Evolutionary conservation across 2,797 vertebrate genomes (phyloP).

Genomic region (Esox lucius): DNA sequence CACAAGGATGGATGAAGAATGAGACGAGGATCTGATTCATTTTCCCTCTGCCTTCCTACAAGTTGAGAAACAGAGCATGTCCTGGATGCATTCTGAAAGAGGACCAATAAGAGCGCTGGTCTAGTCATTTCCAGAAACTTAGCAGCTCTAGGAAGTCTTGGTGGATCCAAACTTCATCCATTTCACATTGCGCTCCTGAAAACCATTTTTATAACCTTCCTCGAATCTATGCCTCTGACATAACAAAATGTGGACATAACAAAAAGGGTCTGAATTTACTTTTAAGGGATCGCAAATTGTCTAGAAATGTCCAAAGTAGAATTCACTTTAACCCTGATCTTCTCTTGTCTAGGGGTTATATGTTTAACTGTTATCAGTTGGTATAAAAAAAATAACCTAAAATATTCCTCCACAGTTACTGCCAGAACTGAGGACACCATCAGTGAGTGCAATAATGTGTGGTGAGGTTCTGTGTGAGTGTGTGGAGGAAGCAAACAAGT

Average conservation of each 20-base stretch:
- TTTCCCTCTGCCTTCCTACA: constrained; percentile 52
- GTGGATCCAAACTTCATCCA: no score
- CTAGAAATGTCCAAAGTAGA: no score
- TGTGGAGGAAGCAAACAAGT: constrained; percentile 21
- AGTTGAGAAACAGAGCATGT: constrained; percentile 18
- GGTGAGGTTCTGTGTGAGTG: not conserved
- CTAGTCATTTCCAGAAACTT: constrained; percentile 51
- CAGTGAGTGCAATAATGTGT: not conserved
- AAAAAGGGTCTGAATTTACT: no score
- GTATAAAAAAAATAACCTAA: not conserved
- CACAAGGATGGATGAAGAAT: constrained; percentile 50
- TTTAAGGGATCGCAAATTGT: no score
- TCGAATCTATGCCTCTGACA: no score
- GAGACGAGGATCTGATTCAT: constrained; percentile 61
- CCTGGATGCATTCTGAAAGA: constrained; percentile 19
- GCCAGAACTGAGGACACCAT: not conserved
- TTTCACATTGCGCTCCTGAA: no score
- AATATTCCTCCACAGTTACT: not conserved
- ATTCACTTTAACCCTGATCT: no score
- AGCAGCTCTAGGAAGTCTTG: constrained; percentile 3
- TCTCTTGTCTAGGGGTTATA: no score
- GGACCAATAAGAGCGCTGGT: constrained; percentile 15
- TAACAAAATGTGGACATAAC: no score
- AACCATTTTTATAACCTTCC: no score
- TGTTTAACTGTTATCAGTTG: not conserved